phyloP scores from a whole-genome alignment of 1,140 invertebrate genomes.

The Pararge aegeria region DNA sequence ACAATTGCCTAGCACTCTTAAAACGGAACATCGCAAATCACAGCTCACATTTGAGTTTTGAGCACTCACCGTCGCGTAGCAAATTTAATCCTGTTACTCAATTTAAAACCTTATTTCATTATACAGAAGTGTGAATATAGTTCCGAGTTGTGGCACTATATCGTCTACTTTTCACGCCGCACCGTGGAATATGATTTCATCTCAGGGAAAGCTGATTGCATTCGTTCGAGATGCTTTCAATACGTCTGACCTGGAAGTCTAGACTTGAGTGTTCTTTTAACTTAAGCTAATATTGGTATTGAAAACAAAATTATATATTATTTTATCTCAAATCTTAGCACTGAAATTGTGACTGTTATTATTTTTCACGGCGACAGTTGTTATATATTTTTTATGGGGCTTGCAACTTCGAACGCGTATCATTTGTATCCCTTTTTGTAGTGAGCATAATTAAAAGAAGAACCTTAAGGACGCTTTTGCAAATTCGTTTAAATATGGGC shows the following conservation, averaged over 20 bases:
- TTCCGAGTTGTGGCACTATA: not conserved
- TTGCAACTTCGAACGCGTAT: too few species aligned
- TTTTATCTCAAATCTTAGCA: too few species aligned
- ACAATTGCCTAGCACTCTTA: constrained; percentile 38
- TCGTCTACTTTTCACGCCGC: constrained; percentile 43
- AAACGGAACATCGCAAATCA: constrained; percentile 37
- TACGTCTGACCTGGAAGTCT: constrained; percentile 33
- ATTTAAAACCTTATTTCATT: constrained; percentile 27
- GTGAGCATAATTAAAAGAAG: too few species aligned
- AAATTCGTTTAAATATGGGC: too few species aligned
- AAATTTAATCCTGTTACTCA: constrained; percentile 21
- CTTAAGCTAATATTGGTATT: not conserved
- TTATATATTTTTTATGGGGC: too few species aligned
- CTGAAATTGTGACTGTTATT: too few species aligned
- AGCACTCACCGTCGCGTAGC: not conserved
- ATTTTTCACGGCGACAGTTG: too few species aligned
- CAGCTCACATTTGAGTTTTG: not conserved
- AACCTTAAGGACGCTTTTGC: too few species aligned
- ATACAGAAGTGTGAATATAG: not conserved
- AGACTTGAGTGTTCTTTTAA: constrained; percentile 5
- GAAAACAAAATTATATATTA: too few species aligned
- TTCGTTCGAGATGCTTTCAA: constrained; percentile 12
- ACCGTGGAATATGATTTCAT: constrained; percentile 47
- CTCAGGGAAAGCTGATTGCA: constrained; percentile 47
- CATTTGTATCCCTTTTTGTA: too few species aligned